Evolutionary conservation across 2,888 invertebrate species (phyloP), one percentile per base, ranked within the genome.

Genomic region (Physocephala rufipes): DNA sequence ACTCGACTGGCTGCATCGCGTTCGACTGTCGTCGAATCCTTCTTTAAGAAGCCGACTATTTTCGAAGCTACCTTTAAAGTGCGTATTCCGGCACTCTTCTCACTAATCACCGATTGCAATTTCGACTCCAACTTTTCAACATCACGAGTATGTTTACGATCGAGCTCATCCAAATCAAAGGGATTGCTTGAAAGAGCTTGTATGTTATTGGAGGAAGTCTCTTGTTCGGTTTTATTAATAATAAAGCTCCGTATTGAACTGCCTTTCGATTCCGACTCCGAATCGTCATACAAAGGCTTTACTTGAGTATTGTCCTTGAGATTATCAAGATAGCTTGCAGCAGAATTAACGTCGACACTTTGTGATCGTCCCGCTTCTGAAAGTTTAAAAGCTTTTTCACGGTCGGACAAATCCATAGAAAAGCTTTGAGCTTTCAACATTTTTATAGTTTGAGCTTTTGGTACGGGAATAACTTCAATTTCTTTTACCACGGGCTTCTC

Each of bases 121-220:
- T 89, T 88, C 82, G 87, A 83, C 81, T 89, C 86, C 82, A 90
- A 78, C 85, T 90, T 84, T 80, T 89, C 72, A 7, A 83, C 76
- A 15, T 83, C 81, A 0, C 78, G 78, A 49, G 80, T 80, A 59
- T 83, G 82, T 62, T 82, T 81, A 21, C 79, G 78, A 5, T 77
- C 79, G 53, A 82, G 67, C 51, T 87, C 87, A 73, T 89, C 87
- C 78, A 90, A 87, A 67, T 90, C 90, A 74, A 89, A 87, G 7
- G 81, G 80, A 76, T 82, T 82, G 59, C 75, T 80, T 77, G 89
- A 89, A 73, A 72, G 36, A 15, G 30, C 16, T 36, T 30, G 43
- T 2, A 36, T 90, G 84, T 19, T 45, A 47, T 62, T 71, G 26
- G 67, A 89, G 87, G 75, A 90, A 84, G 81, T 76, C 3, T 80